Conservation (phyloP, 2,113 vertebrate genomes). For the Gymnocephalus cernua region DNA sequence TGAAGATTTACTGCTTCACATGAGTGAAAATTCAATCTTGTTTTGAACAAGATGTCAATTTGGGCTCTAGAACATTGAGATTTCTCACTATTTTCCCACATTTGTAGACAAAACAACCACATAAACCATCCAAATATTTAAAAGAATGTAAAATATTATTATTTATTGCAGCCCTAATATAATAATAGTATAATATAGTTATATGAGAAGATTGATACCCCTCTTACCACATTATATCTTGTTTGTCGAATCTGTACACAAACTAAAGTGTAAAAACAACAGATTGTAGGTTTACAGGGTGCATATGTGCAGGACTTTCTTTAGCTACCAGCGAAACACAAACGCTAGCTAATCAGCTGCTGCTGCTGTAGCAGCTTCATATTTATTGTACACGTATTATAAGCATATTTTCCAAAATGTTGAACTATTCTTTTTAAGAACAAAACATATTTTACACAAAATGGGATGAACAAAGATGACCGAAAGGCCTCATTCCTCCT, state of each 20-base stretch:
- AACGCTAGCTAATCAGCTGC: not conserved
- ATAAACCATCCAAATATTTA: too few relatives aligned
- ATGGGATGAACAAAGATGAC: constrained; percentile 21
- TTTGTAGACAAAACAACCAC: too few relatives aligned
- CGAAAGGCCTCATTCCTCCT: not conserved
- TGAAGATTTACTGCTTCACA: not conserved
- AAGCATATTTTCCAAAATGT: not conserved
- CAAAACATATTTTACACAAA: constrained; percentile 15
- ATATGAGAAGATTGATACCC: too few relatives aligned
- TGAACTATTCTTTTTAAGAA: not conserved
- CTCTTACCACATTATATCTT: not conserved
- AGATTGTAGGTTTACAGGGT: not conserved
- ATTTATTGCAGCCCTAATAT: too few relatives aligned
- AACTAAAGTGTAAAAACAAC: not conserved
- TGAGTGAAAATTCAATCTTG: not conserved
- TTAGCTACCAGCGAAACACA: not conserved
- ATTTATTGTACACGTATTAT: not conserved
- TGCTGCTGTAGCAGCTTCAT: not conserved
- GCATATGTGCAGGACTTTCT: not conserved
- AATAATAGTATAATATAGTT: too few relatives aligned
- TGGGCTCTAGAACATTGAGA: too few relatives aligned
- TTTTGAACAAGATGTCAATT: not conserved
- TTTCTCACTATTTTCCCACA: too few relatives aligned
- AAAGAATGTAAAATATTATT: too few relatives aligned
- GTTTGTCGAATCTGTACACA: not conserved